Evolutionary conservation across 2,113 vertebrate species (phyloP).

Genomic region (Grallaria varia): DNA sequence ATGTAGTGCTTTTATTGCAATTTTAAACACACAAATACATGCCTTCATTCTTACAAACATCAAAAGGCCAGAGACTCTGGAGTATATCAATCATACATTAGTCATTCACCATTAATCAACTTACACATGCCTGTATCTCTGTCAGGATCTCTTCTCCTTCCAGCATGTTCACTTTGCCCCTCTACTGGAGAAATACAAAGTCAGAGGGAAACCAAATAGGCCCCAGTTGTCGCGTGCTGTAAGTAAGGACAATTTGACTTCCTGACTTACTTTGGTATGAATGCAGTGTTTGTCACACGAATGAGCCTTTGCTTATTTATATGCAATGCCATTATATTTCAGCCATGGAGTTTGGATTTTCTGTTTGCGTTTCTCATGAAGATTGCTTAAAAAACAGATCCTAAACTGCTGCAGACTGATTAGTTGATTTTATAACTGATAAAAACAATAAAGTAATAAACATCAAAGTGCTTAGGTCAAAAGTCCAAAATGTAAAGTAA

Average conservation of each 20-base stretch:
- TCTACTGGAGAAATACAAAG: background rate
- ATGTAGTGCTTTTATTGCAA: slow-evolving; percentile 58
- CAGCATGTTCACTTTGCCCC: background rate
- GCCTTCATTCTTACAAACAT: slow-evolving; percentile 38
- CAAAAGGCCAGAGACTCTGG: slow-evolving; percentile 56
- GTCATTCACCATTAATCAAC: slow-evolving; percentile 37
- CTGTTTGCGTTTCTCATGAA: background rate
- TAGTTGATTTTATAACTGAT: background rate
- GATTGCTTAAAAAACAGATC: background rate
- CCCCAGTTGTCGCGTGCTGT: background rate
- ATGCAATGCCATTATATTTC: background rate
- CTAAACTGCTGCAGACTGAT: background rate
- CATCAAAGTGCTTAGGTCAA: background rate
- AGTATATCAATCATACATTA: slow-evolving; percentile 7
- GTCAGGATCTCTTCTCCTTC: background rate
- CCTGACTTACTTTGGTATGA: background rate
- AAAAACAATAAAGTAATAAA: slow-evolving; percentile 1
- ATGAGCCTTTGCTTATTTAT: background rate
- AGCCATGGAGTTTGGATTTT: background rate
- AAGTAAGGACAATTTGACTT: background rate
- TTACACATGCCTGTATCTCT: background rate
- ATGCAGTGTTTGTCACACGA: background rate
- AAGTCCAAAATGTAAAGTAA: background rate
- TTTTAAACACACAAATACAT: slow-evolving; percentile 56
- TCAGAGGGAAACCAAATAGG: background rate